Evolutionary conservation across 2,113 vertebrate genomes (phyloP).

Genomic region (Sitta europaea): DNA sequence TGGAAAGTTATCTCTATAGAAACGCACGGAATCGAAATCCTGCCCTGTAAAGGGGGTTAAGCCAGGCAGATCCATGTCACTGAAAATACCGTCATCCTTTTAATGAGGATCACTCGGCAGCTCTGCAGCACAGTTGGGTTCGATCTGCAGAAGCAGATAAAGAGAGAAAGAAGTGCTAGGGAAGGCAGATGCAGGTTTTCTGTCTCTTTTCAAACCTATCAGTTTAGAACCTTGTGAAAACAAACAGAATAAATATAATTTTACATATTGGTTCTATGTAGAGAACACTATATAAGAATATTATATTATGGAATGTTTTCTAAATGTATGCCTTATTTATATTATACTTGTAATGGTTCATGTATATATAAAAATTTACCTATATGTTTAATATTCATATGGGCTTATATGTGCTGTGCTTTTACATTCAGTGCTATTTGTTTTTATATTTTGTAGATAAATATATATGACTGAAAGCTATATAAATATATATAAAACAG

Average conservation of each 20-base stretch:
- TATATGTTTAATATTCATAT: no score
- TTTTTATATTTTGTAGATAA: background rate
- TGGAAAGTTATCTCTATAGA: background rate
- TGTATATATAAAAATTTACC: no score
- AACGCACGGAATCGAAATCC: background rate
- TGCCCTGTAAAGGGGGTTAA: conserved; percentile 21
- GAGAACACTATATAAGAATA: no score
- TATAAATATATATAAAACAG: background rate
- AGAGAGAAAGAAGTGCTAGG: background rate
- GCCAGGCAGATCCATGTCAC: conserved; percentile 44
- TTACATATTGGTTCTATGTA: background rate
- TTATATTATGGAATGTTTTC: background rate
- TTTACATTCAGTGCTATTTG: background rate
- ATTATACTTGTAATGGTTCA: background rate
- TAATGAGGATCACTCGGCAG: conserved; percentile 39
- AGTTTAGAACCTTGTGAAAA: background rate
- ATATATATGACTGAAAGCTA: background rate
- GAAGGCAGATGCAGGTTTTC: background rate
- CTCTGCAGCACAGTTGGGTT: background rate
- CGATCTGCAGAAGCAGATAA: background rate
- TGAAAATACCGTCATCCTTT: conserved; percentile 7
- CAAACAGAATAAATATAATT: background rate
- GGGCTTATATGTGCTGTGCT: background rate
- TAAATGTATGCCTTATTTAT: background rate
- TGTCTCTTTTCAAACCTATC: background rate